Evolutionary conservation across 2,113 vertebrate species (phyloP), one percentile per base, ranked within the genome.

Genomic region (Notarius lentiginosus): DNA sequence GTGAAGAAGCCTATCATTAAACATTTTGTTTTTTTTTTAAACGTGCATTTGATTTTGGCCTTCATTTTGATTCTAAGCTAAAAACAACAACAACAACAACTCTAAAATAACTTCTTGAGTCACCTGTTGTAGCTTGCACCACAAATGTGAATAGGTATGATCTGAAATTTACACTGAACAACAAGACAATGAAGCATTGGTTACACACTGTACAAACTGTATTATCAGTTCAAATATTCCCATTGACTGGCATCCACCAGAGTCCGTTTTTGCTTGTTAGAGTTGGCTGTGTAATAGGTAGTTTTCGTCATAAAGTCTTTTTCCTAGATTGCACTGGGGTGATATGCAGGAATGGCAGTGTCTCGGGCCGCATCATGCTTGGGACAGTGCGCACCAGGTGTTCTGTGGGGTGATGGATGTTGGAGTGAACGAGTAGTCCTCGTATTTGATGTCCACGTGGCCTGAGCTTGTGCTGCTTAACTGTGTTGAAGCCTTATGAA

Each of bases 361-460:
- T 84, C 68, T 84, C 34, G 10, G 47, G 14, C 22, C 20, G 2
- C 20, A 87, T 94, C 97, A 99, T 22, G 98, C 97, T 9, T 97
- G 95, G 0, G 97, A 96, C 91, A 99, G 92, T 0, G 97, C 95
- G 0, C 97, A 99, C 97, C 98, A 99, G 87, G 97, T 95, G 91
- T 96, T 95, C 89, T 97, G 98, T 0, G 96, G 91, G 30, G 94
- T 91, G 91, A 97, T 94, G 88, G 94, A 90, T 1, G 91, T 68
- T 0, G 96, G 89, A 0, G 95, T 94, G 90, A 97, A 97, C 34
- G 92, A 88, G 88, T 97, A 99, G 85, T 98, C 97, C 94, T 99
- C 98, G 0, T 96, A 99, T 91, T 98, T 99, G 93, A 99, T 96
- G 89, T 99, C 96, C 87, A 96, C 30, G 2, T 96, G 96, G 90